phyloP scores from a whole-genome alignment of 2,113 vertebrate species.

The Papio anubis region DNA sequence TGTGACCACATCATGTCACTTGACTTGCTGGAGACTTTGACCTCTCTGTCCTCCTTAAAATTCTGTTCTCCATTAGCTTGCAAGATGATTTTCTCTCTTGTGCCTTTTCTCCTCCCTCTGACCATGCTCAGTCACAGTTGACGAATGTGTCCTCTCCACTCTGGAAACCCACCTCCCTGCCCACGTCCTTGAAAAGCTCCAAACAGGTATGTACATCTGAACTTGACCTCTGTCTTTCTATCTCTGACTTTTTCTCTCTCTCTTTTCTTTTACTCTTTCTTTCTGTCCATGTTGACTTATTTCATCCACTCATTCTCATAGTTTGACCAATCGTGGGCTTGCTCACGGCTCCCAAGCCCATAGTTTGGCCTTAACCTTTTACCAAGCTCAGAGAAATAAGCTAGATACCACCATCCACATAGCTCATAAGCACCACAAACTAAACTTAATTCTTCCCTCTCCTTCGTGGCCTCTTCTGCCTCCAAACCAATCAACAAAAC shows the following conservation, averaged over 20 bases:
- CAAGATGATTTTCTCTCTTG: background rate
- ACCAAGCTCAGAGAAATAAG: background rate
- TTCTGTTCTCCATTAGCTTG: background rate
- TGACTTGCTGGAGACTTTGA: too few species aligned
- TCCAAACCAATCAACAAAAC: background rate
- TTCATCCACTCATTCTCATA: background rate
- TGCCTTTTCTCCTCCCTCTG: background rate
- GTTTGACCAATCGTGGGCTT: background rate
- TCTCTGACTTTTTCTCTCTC: background rate
- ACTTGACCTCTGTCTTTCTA: background rate
- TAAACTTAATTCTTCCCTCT: background rate
- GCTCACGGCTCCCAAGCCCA: background rate
- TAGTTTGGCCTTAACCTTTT: background rate
- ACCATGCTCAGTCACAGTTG: background rate
- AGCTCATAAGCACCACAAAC: background rate
- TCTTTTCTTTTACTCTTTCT: background rate
- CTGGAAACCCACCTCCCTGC: background rate
- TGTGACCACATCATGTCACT: too few species aligned
- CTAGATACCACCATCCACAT: too few species aligned
- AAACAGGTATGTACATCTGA: background rate
- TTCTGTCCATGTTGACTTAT: background rate
- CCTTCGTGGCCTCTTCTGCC: background rate
- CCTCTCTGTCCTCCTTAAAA: background rate
- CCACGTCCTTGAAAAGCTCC: background rate
- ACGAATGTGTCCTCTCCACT: fast-evolving